Base-by-base conservation (phyloP, 2,888 invertebrate genomes). In the Margaritifera margaritifera region DNA sequence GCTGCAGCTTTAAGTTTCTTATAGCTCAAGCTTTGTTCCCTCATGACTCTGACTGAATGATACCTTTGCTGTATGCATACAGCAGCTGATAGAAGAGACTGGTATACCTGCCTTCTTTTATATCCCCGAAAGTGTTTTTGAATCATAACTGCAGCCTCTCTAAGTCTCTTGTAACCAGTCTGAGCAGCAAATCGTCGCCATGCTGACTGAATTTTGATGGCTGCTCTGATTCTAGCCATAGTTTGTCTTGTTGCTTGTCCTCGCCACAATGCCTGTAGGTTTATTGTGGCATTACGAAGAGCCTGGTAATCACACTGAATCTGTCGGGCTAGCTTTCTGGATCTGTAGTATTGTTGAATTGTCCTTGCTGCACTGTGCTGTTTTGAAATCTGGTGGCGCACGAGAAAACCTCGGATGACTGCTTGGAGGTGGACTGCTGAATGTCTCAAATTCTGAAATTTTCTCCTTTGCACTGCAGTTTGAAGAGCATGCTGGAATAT, bases 361-460 rank as follows among this genome's bases (percentile, higher is more conserved):
- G 25, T 51, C 18, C 22, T 6, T 42, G 60, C 55, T 50, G n/a
- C n/a, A 11, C 55, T 54, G 42, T 57, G 42, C 24, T 66, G 50
- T 42, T 52, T 68, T 15, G 19, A 18, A 53, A 58, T 67, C 22
- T 61, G 22, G 4, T 11, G 19, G 11, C 64, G 50, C 15, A 58
- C 60, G 20, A 69, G 66, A 68, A 66, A 66, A 18, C 75, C 68
- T 66, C 77, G 68, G 20, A 73, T 64, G 42, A 70, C 61, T 19
- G 66, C 59, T 70, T 85, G 84, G 24, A 84, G 76, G 50, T 24
- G 68, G 5, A 78, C 11, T 0, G 76, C 75, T 24, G 81, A 74
- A 15, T 42, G 22, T 56, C 62, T 74, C 64, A 62, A 65, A 53
- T 65, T 15, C 18, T 64, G 25, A 55, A 66, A 68, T 22, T 71